Evolutionary conservation across 2,888 invertebrate genomes (phyloP), one percentile per base, ranked within the genome.

Genomic region (Drosophila anomalata): DNA sequence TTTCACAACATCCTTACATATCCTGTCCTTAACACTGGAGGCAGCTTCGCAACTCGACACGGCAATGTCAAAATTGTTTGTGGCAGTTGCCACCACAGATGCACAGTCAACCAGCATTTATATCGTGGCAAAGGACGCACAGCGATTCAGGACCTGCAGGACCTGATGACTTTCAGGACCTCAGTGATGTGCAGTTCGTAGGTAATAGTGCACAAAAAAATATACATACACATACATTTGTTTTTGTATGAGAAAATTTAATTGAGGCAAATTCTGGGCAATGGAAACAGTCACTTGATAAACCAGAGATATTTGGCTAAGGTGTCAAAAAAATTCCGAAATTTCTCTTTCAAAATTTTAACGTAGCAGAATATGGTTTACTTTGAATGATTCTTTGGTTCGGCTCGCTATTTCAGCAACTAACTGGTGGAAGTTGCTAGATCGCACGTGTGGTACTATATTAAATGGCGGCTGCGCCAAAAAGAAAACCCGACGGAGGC

Each of bases 1-100:
- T 83, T 83, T 87, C 82, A 83, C 83, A 83, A 87, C 87, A 85
- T 87, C 86, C 86, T 78, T 82, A 79, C 82, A 85, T 86, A 83
- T 83, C 86, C 83, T 83, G 86, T 77, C 75, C 75, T 39, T 60
- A 52, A 77, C 83, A 85, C 57, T 68, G 53, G 29, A 44, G 52
- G 47, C 63, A 55, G 57, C 48, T 56, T 55, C 36, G 70, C 69
- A 66, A 66, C 71, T 59, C 69, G 42, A 73, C 65, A 79, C 62
- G 61, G 84, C 76, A 75, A 78, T 81, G 85, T 78, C 78, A 87
- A 80, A 87, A 81, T 83, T 87, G 80, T 80, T 81, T 87, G 87
- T 84, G 87, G 80, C 80, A 87, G 81, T 85, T 81, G 76, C 79
- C 63, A 72, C 82, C 77, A 65, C 77, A 83, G 75, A 61, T 84